Evolutionary conservation across 2,888 invertebrate species (phyloP).

Genomic region (Chloroclysta siterata): DNA sequence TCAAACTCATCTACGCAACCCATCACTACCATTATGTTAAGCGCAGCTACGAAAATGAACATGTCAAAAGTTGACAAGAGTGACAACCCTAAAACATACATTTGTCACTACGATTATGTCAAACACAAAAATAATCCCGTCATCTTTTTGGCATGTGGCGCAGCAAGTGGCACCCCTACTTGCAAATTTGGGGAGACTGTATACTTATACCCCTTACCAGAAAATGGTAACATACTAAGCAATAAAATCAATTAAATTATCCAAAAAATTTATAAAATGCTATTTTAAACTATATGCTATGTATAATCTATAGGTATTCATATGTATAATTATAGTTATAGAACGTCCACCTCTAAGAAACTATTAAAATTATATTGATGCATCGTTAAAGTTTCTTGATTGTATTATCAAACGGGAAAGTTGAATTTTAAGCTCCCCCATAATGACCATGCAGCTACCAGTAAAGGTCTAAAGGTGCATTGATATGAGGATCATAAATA

Average conservation of each 20-base stretch:
- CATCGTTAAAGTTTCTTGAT: too few relatives aligned
- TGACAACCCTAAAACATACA: conserved; percentile 78
- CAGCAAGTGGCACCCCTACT: conserved; percentile 66
- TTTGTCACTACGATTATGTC: conserved; percentile 85
- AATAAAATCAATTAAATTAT: too few relatives aligned
- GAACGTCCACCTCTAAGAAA: too few relatives aligned
- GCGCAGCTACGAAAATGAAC: conserved; percentile 58
- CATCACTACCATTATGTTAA: conserved; percentile 46
- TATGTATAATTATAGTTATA: too few relatives aligned
- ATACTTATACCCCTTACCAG: conserved; percentile 6
- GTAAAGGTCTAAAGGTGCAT: too few relatives aligned
- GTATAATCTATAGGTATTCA: too few relatives aligned
- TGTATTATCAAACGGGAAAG: too few relatives aligned
- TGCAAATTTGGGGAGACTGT: conserved; percentile 75
- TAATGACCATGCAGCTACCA: too few relatives aligned
- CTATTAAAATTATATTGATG: too few relatives aligned
- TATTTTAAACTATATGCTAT: too few relatives aligned
- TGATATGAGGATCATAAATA: background rate
- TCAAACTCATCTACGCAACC: conserved; percentile 35
- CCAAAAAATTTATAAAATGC: too few relatives aligned
- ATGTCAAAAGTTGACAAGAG: conserved; percentile 54
- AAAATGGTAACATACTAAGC: background rate
- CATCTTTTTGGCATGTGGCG: conserved; percentile 80
- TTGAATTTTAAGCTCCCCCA: too few relatives aligned
- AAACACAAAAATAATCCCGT: conserved; percentile 85